Evolutionary conservation across 2,113 vertebrate species (phyloP), one percentile per base, ranked within the genome.

Genomic region (Lampris megalopsis): DNA sequence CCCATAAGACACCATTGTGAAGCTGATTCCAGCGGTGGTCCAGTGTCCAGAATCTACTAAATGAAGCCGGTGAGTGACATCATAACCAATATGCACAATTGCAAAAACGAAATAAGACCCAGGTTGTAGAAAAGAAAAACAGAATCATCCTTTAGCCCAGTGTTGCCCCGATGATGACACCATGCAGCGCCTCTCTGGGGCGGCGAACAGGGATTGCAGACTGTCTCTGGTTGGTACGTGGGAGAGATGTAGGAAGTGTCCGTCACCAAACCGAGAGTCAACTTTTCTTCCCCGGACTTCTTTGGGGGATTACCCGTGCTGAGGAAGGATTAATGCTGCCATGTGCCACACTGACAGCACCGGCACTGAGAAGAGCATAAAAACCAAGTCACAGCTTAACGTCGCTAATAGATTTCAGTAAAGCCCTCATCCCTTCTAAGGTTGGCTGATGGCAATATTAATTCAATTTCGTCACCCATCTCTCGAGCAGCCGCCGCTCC

Each of bases 241-340:
- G 13, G n/a, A 5, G 3, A 6, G 43, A 59, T 49, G 1, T 63
- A 60, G 71, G 74, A 60, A 9, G 3, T 80, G 84, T 71, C 87
- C 83, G 83, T 83, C 70, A 74, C 59, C 81, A 82, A 88, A 41
- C 79, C 49, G 54, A 48, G 41, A 71, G 73, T 75, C 71, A 83
- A 82, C 69, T 85, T 81, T 81, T 75, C 57, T 77, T 41, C 87
- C 83, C 63, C 80, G 90, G 66, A 89, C 88, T 85, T 90, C 75
- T 88, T 89, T 86, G 40, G 68, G 64, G 88, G 88, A 93, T 93
- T 92, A 93, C 83, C 63, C 73, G 68, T 82, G 86, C 86, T 86
- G 74, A 78, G 85, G 52, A 6, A 50, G 82, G 91, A 92, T 90
- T 92, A 88, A 84, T 84, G 67, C 81, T 77, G 62, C 68, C 74